Base-by-base conservation (phyloP, 2,888 invertebrate genomes). In the Phaedon cochleariae region DNA sequence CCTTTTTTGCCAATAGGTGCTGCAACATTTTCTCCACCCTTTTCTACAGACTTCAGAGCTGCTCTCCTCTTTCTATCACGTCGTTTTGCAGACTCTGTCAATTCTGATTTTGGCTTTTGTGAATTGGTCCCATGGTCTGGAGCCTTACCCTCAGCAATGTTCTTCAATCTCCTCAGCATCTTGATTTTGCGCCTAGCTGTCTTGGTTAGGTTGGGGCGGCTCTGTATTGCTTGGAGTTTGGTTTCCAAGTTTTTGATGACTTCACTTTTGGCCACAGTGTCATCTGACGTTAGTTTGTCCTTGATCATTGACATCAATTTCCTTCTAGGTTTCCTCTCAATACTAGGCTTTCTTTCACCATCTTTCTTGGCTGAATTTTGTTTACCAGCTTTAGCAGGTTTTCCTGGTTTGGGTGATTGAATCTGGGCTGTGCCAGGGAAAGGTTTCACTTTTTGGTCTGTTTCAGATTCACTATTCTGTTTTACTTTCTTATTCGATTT, bases 181-280 rank as follows among this genome's bases (percentile, higher is more conserved):
- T 59, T 62, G 4, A 66, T 29, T 59, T 55, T 66, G 22, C 66
- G 62, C 2, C n/a, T 20, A 10, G 62, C 66, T 5, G 62, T 59
- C 37, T 62, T 66, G 0, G 66, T 46, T 1, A 66, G 41, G 21
- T 59, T 31, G n/a, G 34, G n/a, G 21, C 55, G 62, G 17, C 31
- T 34, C 49, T 66, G 54, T 10, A 66, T 59, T 9, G n/a, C 15
- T 54, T 66, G 54, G 22, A 66, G 29, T 29, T 59, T 66, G 1
- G 12, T 45, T 48, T 66, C 59, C 26, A 66, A 53, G 1, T n/a
- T 17, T 49, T 61, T 20, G 18, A 53, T 21, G 7, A 46, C 62
- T 45, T 58, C 52, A 51, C 26, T 20, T 52, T 59, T 62, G 4
- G 4, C 34, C 2, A 41, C 18, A 5, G 12, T n/a, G 15, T 65